Evolutionary conservation across 2,888 invertebrate species (phyloP), one percentile per base, ranked within the genome.

Genomic region (Xanthia togata): DNA sequence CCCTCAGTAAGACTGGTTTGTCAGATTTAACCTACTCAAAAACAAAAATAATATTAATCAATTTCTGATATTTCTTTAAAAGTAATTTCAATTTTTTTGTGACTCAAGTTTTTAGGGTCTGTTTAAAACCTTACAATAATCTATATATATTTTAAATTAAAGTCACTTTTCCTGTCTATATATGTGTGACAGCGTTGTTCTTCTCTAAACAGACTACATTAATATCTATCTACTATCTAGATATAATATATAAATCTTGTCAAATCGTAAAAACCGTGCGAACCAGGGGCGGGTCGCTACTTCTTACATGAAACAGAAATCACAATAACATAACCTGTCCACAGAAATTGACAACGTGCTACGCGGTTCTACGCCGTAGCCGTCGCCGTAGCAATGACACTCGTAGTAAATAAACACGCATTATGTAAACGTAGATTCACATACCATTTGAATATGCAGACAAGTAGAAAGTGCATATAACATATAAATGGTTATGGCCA

Each of bases 311-410:
- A 68, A 50, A n/a, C 41, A 47, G 1, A 20, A 57, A 55, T 26
- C 14, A 14, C 2, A 41, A 14, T 11, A 6, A 0, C n/a, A 47
- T 35, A 23, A 38, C 23, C 4, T 50, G 23, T 4, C 12, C 23
- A 23, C 38, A 47, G 14, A 62, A 60, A 35, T 14, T 31, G 31
- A 5, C 12, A 44, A 12, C 8, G 6, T 53, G 44, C 12, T 59
- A 78, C 78, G 44, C 14, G 6, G 35, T 62, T 60, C 78, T 71
- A 78, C 78, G 78, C 55, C 71, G 71, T 71, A 78, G 78, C 77
- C 26, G 8, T 59, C 14, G 35, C 26, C 55, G 47, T 62, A 72
- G 79, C 23, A 65, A 14, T n/a, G 31, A 35, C 23, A 38, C 26
- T 31, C 17, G n/a, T 62, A 44, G 4, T 14, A 23, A 41, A 57